Conservation (phyloP, 2,113 vertebrate species). For the Emydocephalus ijimae region DNA sequence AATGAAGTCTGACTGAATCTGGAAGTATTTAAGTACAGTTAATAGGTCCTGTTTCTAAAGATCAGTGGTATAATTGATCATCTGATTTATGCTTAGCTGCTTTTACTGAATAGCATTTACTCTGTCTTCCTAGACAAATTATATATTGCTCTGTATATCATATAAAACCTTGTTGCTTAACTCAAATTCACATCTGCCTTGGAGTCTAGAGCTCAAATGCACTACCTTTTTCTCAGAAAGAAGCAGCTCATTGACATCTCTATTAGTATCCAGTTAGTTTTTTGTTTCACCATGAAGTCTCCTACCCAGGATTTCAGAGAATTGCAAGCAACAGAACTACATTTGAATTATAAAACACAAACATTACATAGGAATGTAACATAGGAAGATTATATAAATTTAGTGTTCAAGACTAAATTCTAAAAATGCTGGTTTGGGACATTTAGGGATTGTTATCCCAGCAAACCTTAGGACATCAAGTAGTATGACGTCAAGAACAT, state of each 20-base stretch:
- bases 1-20: conserved; percentile 2
- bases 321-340: not conserved
- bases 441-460: not conserved
- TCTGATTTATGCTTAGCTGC: not conserved
- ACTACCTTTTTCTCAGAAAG: not conserved
- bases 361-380: not conserved
- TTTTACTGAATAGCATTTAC: not conserved
- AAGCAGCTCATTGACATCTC: not conserved
- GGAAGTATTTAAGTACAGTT: not conserved
- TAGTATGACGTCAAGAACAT: not conserved
- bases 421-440: not conserved
- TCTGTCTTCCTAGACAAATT: not conserved
- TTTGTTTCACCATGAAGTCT: not conserved
- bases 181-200: not conserved
- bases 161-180: not conserved
- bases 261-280: not conserved
- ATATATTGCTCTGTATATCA: not conserved
- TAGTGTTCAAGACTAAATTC: not conserved
- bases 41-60: not conserved
- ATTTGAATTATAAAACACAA: not conserved
- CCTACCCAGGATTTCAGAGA: not conserved
- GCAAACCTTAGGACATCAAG: not conserved
- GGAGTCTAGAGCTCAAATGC: not conserved
- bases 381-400: not conserved
- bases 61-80: not conserved